Evolutionary conservation across 2,888 invertebrate genomes (phyloP), one percentile per base, ranked within the genome.

Genomic region (Ectobius pallidus): DNA sequence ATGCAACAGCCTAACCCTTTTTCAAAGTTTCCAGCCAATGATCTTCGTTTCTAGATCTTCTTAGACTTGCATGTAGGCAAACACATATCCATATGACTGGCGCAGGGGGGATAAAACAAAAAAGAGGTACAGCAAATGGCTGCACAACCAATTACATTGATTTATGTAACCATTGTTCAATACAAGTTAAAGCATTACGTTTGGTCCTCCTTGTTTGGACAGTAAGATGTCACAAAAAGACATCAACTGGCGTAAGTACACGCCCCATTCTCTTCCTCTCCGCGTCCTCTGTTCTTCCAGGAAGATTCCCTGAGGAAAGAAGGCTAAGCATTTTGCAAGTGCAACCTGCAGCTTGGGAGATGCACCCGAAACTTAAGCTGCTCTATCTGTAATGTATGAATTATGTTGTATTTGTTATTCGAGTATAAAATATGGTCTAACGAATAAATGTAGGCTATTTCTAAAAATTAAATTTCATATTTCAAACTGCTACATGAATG

Each of bases 81-180:
- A 39, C 69, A 18, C 52, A 30, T 39, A 49, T 22, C 32, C 68
- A 68, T 55, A 69, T 52, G 62, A 18, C 62, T 62, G 20, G 14
- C 27, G 7, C 3, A 20, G 34, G 49, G 71, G 58, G 25, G 42
- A 44, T 27, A 39, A 52, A 32, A 52, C 42, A 61, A 58, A 67
- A 52, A 67, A 52, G n/a, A 52, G 39, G 20, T 71, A 79, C 79
- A 65, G 65, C 65, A 65, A 65, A 65, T 65, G 65, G 65, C 65
- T 65, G 65, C 79, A 82, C 81, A 82, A 82, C 93, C 93, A 93
- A 93, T 93, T 93, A 93, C 93, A 91, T 91, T 92, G 93, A 93
- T 93, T 93, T 93, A 93, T 93, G 91, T 91, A 86, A 87, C 92
- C 91, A 93, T 93, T 93, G 93, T 93, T 90, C 92, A 92, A 92